A percentile compares a stretch with the other conserved stretches of the same genome.
phyloP scores from a whole-genome alignment of 1,140 invertebrate genomes.

The Drosophila persimilis region DNA sequence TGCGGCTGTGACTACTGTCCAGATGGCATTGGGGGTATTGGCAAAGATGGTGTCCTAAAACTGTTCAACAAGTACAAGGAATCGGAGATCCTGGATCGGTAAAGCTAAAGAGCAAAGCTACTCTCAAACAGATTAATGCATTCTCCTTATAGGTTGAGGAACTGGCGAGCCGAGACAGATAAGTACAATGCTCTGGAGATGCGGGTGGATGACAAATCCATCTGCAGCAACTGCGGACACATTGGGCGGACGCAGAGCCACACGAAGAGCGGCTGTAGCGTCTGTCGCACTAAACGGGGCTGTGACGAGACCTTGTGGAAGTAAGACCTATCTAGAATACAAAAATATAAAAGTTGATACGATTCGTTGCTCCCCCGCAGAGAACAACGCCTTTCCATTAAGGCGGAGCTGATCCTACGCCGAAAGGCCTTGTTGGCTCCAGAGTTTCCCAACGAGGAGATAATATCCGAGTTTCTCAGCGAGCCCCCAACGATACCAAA shows the following conservation, averaged over 20 bases:
- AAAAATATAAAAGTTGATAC: neutral
- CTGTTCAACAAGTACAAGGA: conserved; percentile 87
- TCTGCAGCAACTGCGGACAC: conserved; percentile 89
- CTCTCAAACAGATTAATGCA: fast-evolving
- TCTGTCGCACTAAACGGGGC: conserved; percentile 85
- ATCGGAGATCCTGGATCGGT: conserved; percentile 86
- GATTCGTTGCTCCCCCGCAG: conserved; percentile 77
- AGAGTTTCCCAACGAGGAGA: conserved; percentile 88
- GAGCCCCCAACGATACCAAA: conserved; percentile 83
- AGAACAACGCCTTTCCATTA: conserved; percentile 85
- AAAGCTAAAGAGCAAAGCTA: neutral
- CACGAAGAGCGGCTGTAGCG: conserved; percentile 86
- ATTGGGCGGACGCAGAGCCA: conserved; percentile 86
- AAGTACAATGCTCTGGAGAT: conserved; percentile 84
- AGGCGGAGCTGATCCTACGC: conserved; percentile 88
- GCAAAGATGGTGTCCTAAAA: conserved; percentile 90
- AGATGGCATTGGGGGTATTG: conserved; percentile 90
- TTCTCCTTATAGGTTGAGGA: conserved; percentile 83
- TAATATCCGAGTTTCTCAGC: conserved; percentile 90
- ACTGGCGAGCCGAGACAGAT: conserved; percentile 85
- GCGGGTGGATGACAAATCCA: conserved; percentile 84
- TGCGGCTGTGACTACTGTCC: conserved; percentile 94
- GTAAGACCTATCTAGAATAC: conserved; percentile 83
- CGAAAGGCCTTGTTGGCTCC: conserved; percentile 87
- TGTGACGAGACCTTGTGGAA: conserved; percentile 86